Conservation (phyloP, 2,888 invertebrate genomes). For the Melitaea athalia region DNA sequence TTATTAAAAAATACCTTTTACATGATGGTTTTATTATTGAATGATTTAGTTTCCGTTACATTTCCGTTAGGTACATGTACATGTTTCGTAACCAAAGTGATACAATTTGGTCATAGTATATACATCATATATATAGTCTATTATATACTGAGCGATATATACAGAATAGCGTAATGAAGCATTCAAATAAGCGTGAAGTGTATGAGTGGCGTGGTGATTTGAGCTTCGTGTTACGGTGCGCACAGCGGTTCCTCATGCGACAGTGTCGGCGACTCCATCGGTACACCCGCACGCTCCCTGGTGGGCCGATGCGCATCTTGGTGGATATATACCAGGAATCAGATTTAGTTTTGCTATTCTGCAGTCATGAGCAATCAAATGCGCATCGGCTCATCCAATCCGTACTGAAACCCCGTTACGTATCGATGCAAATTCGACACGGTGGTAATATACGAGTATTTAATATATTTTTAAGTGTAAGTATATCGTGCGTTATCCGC, state of each 20-base stretch:
- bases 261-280: slow-evolving; percentile 24
- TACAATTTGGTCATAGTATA: slow-evolving; percentile 55
- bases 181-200: slow-evolving; percentile 59
- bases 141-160: slow-evolving; percentile 56
- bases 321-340: background rate
- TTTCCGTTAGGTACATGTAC: slow-evolving; percentile 18
- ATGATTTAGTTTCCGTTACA: slow-evolving; percentile 26
- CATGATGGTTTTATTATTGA: slow-evolving; percentile 20
- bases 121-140: slow-evolving; percentile 40
- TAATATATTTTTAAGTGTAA: slow-evolving; percentile 3
- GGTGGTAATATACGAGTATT: slow-evolving; percentile 12
- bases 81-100: slow-evolving; percentile 53
- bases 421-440: background rate
- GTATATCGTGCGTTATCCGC: slow-evolving; percentile 23
- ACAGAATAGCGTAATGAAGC: slow-evolving; percentile 55
- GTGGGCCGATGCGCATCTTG: slow-evolving; percentile 23
- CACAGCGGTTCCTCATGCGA: slow-evolving; percentile 34
- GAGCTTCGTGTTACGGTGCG: slow-evolving; percentile 50
- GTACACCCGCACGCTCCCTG: slow-evolving; percentile 32
- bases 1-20: slow-evolving; percentile 17
- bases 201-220: slow-evolving; percentile 50
- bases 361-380: background rate
- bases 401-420: slow-evolving; percentile 23
- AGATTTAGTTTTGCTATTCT: background rate
- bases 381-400: slow-evolving; percentile 19